Evolutionary conservation across 2,797 vertebrate genomes (phyloP).

Genomic region (Alosa sapidissima): DNA sequence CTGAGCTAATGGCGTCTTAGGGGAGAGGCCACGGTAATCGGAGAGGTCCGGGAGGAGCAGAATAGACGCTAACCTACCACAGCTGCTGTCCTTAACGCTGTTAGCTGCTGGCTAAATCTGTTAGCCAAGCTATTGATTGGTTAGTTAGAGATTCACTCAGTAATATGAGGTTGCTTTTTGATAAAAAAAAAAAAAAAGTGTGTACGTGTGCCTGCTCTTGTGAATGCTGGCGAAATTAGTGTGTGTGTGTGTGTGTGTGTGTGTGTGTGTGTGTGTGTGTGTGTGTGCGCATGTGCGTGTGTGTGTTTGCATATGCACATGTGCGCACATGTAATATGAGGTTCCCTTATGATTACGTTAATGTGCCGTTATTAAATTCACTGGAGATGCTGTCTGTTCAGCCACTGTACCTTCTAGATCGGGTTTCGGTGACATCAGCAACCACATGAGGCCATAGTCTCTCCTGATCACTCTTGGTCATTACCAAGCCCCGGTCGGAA

Average conservation of each 20-base stretch:
- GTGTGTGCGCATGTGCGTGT: conserved; percentile 33
- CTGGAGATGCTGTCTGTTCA: conserved; percentile 74
- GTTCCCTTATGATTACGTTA: conserved; percentile 82
- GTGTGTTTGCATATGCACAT: conserved; percentile 6
- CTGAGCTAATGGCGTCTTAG: conserved; percentile 1
- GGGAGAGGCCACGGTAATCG: neutral
- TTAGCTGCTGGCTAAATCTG: conserved; percentile 2
- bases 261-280: conserved; percentile 40
- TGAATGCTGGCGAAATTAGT: neutral
- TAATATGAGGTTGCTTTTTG: neutral
- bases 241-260: neutral
- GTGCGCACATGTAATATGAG: conserved; percentile 72
- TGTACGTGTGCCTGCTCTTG: neutral
- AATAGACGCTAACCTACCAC: neutral
- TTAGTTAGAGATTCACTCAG: neutral
- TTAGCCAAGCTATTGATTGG: conserved; percentile 3
- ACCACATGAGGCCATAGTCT: conserved; percentile 2
- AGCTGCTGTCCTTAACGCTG: neutral
- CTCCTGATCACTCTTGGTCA: conserved; percentile 23
- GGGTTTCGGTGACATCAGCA: conserved; percentile 63
- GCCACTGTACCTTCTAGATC: conserved; percentile 68
- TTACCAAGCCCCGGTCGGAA: neutral
- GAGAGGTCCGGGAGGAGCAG: neutral
- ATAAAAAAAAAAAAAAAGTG: neutral
- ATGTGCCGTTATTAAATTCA: conserved; percentile 73